Percentiles rank a stretch among this genome's conserved stretches.
Evolutionary conservation across 2,113 vertebrate genomes (phyloP).

Genomic region (Rattus rattus): DNA sequence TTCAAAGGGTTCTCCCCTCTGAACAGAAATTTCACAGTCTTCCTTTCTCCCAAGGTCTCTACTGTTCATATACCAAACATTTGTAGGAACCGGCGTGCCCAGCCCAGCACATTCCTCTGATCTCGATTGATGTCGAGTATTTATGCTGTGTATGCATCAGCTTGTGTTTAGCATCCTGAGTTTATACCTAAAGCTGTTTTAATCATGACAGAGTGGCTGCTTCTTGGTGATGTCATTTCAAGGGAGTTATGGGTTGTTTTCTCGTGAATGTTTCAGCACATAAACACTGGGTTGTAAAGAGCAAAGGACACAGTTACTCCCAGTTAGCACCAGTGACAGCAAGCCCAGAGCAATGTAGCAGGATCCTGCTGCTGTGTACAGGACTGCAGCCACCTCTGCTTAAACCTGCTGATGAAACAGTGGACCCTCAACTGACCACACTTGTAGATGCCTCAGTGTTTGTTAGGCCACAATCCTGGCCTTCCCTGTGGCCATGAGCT

Average conservation of each 20-base stretch:
- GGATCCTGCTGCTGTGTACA: background rate
- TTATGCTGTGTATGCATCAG: too few species aligned
- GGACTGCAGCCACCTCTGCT: background rate
- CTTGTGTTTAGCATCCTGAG: background rate
- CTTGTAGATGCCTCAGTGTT: background rate
- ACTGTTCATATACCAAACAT: background rate
- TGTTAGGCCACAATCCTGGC: background rate
- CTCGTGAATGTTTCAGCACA: fast-evolving
- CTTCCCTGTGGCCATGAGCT: background rate
- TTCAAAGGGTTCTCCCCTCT: background rate
- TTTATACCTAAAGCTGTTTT: background rate
- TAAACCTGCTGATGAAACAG: background rate
- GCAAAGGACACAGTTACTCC: background rate
- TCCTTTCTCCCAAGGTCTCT: background rate
- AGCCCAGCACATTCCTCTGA: too few species aligned
- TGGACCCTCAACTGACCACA: background rate
- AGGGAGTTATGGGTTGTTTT: background rate
- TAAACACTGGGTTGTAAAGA: background rate
- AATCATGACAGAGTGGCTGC: background rate
- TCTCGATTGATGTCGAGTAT: background rate
- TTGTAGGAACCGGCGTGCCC: background rate
- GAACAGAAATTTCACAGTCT: background rate
- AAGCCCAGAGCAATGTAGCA: background rate
- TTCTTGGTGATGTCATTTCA: background rate
- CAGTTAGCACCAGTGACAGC: background rate